A percentile compares a stretch with the other conserved stretches of the same genome.
Conservation (phyloP, 2,113 vertebrate genomes). For the Zosterops hypoxanthus region DNA sequence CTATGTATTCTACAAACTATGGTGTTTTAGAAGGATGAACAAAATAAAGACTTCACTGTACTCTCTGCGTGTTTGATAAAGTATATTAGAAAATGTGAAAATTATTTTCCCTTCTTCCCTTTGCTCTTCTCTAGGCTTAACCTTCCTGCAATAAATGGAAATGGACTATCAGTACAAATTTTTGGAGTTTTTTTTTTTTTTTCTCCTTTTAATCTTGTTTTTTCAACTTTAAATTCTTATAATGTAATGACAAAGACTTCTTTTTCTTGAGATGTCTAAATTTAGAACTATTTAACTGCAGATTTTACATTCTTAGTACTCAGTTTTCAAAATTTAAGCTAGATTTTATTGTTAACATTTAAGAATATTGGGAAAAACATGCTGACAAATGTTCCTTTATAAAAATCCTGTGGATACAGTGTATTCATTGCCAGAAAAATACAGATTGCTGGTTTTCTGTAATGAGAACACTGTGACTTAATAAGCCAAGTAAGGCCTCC, state of each 20-base stretch:
- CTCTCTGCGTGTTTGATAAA: not conserved
- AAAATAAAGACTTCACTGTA: not conserved
- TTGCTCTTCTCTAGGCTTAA: not conserved
- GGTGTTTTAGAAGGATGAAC: not conserved
- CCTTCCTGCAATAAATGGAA: not conserved
- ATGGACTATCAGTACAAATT: not conserved
- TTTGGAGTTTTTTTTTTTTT: not conserved
- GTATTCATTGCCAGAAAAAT: slow-evolving; percentile 58
- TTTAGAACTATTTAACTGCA: not conserved
- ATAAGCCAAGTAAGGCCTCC: slow-evolving; percentile 45
- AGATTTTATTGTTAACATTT: not conserved
- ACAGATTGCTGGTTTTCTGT: slow-evolving; percentile 29
- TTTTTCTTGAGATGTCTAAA: not conserved
- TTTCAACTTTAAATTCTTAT: not conserved
- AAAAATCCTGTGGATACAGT: not conserved
- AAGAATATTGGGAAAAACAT: not conserved
- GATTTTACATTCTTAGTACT: not conserved
- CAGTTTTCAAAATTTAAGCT: not conserved
- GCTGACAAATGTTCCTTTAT: slow-evolving; percentile 17
- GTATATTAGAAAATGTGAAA: not conserved
- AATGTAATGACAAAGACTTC: not conserved
- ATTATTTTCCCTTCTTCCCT: not conserved
- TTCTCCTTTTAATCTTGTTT: not conserved
- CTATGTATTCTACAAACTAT: not conserved
- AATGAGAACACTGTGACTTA: slow-evolving; percentile 58